phyloP scores from a whole-genome alignment of 2,797 vertebrate genomes.

The Sternarchorhynchus goeldii region DNA sequence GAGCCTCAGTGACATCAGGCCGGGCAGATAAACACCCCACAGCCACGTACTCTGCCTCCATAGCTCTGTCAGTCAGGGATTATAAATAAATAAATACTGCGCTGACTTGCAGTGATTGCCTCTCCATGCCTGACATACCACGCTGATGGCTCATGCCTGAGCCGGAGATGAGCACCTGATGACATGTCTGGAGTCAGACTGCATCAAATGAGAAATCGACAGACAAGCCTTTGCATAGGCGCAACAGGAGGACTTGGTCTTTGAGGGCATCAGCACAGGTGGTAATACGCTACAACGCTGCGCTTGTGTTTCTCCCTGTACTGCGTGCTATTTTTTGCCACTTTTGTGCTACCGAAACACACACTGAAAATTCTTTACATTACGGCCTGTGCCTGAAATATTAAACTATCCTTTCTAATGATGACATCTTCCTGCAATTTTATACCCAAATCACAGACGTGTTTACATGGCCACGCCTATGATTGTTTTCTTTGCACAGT shows the following conservation, averaged over 20 bases:
- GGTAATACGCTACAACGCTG: slow-evolving; percentile 53
- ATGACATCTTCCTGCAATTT: slow-evolving; percentile 63
- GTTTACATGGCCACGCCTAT: too few relatives aligned
- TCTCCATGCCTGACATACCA: slow-evolving; percentile 77
- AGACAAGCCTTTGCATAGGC: slow-evolving; percentile 66
- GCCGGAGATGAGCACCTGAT: slow-evolving; percentile 73
- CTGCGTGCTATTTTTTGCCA: slow-evolving; percentile 45
- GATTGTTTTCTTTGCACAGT: too few relatives aligned
- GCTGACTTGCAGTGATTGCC: slow-evolving; percentile 69
- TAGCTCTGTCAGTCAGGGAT: slow-evolving; percentile 72
- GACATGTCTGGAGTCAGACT: slow-evolving; percentile 72
- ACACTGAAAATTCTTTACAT: background rate
- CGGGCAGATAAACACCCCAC: slow-evolving; percentile 59
- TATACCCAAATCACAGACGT: background rate
- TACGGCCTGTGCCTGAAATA: background rate
- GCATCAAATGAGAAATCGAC: slow-evolving; percentile 74
- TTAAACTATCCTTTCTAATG: slow-evolving; percentile 6
- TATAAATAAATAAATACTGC: slow-evolving; percentile 66
- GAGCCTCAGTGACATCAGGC: slow-evolving; percentile 37
- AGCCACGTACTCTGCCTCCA: slow-evolving; percentile 63
- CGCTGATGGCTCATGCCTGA: slow-evolving; percentile 72
- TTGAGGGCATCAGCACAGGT: slow-evolving; percentile 59
- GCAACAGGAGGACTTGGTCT: slow-evolving; percentile 55
- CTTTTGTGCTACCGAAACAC: slow-evolving; percentile 5
- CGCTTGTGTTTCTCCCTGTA: slow-evolving; percentile 47